Evolutionary conservation across 2,888 invertebrate genomes (phyloP).

Genomic region (Parasteatoda lunata): DNA sequence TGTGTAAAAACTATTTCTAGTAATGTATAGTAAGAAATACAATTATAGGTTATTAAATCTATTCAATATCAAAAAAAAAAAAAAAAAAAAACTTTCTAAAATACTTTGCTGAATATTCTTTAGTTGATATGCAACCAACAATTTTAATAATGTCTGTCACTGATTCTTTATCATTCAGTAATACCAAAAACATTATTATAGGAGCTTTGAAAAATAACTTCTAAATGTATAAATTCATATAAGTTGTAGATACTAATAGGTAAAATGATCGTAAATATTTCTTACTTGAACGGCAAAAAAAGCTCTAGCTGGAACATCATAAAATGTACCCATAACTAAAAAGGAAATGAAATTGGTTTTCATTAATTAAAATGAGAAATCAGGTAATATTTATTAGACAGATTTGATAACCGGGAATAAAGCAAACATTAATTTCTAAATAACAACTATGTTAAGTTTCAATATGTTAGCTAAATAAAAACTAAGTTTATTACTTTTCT

Average conservation of each 20-base stretch:
- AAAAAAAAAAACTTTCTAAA: not conserved
- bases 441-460: too few relatives aligned
- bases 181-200: not conserved
- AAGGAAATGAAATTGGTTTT: constrained; percentile 29
- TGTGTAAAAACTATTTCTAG: too few relatives aligned
- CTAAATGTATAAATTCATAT: too few relatives aligned
- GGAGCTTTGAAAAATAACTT: not conserved
- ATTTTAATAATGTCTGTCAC: not conserved
- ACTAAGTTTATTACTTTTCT: too few relatives aligned
- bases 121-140: not conserved
- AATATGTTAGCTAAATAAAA: too few relatives aligned
- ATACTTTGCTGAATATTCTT: not conserved
- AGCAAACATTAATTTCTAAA: too few relatives aligned
- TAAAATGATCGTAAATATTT: constrained; percentile 1
- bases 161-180: not conserved
- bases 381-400: too few relatives aligned
- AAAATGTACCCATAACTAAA: constrained; percentile 73
- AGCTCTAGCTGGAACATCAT: constrained; percentile 75
- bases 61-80: not conserved
- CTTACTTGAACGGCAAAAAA: constrained; percentile 72
- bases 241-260: not conserved
- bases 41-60: too few relatives aligned
- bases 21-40: too few relatives aligned
- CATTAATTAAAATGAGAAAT: not conserved
- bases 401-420: too few relatives aligned